Percentiles rank a stretch among this genome's conserved stretches.
phyloP scores from a whole-genome alignment of 2,113 vertebrate species.

The Melanerpes aurifrons region DNA sequence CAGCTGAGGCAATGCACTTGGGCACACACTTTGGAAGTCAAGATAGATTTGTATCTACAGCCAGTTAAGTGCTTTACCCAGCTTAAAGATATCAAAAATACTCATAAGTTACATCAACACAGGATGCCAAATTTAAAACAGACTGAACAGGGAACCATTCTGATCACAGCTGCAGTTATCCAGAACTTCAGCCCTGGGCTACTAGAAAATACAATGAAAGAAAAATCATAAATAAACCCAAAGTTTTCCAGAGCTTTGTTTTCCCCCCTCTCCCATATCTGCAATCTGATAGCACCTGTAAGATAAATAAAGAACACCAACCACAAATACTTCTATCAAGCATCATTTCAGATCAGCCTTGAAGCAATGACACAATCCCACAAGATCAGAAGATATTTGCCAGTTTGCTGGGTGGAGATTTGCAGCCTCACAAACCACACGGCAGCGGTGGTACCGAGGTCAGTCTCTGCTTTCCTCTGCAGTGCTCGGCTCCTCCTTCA shows the following conservation, averaged over 20 bases:
- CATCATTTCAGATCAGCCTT: conserved; percentile 17
- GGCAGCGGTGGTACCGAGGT: background rate
- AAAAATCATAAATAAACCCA: background rate
- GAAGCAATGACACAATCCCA: background rate
- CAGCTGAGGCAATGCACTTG: background rate
- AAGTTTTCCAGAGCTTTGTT: background rate
- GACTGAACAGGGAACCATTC: background rate
- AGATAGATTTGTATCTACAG: background rate
- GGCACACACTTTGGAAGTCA: background rate
- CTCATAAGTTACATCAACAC: background rate
- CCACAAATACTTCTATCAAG: background rate
- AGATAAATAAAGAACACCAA: background rate
- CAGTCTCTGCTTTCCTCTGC: conserved; percentile 42
- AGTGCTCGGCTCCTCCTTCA: conserved; percentile 70
- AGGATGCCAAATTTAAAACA: background rate
- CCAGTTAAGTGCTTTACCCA: background rate
- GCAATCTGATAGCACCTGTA: background rate
- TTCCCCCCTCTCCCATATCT: background rate
- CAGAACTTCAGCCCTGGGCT: background rate
- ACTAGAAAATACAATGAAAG: background rate
- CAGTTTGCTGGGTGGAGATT: conserved; percentile 3
- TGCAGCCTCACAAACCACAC: conserved; percentile 8
- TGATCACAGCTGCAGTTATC: background rate
- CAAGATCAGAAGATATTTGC: conserved; percentile 6
- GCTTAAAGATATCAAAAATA: background rate